Conservation (phyloP, 2,113 vertebrate species). For the Carlito syrichta region DNA sequence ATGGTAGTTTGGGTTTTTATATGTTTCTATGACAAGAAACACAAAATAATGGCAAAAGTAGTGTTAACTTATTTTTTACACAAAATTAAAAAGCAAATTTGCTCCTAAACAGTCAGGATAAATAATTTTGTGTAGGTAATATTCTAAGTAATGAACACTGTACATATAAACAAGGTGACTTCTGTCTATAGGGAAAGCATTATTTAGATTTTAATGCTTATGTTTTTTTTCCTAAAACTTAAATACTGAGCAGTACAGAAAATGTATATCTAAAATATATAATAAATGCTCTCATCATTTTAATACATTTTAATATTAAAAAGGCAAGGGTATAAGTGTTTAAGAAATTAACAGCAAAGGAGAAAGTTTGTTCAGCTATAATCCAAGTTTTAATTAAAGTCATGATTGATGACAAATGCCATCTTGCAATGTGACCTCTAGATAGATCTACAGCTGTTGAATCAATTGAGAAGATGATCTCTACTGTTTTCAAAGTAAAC, state of each 20-base stretch:
- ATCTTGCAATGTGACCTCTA: conserved; percentile 72
- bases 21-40: background rate
- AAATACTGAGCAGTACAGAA: conserved; percentile 37
- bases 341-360: conserved; percentile 63
- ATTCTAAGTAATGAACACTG: background rate
- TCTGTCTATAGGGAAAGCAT: background rate
- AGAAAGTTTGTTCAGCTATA: conserved; percentile 65
- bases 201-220: conserved; percentile 8
- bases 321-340: background rate
- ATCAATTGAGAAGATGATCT: conserved; percentile 67
- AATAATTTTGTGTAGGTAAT: conserved; percentile 22
- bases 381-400: conserved; percentile 75
- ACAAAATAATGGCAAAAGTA: background rate
- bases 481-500: conserved; percentile 50
- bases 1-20: background rate
- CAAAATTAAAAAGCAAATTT: background rate
- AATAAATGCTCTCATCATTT: background rate
- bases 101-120: background rate
- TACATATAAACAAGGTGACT: background rate
- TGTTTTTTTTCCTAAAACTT: conserved; percentile 11
- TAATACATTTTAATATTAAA: conserved; percentile 34
- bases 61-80: background rate
- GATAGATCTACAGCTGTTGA: conserved; percentile 73
- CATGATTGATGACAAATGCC: conserved; percentile 70
- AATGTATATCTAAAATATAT: conserved; percentile 46